A percentile compares a stretch with the other conserved stretches of the same genome.
Conservation (phyloP, 2,113 vertebrate genomes). For the Lichenostomus cassidix region DNA sequence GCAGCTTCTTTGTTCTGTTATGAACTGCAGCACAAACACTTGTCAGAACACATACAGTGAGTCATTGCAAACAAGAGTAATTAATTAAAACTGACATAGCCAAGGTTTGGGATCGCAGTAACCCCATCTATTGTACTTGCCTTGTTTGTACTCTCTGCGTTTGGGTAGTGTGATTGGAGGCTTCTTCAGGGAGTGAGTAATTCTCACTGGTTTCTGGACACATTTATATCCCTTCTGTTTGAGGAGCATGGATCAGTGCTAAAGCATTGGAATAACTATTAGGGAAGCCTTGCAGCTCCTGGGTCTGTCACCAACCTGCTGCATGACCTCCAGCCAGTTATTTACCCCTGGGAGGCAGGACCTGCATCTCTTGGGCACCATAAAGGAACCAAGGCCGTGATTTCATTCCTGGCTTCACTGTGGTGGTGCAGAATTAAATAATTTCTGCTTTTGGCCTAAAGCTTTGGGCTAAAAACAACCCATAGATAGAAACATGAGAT, state of each 20-base stretch:
- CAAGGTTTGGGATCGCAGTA: neutral
- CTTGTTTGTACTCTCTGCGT: neutral
- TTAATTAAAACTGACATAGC: neutral
- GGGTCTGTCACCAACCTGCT: neutral
- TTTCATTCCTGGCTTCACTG: neutral
- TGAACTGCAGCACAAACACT: neutral
- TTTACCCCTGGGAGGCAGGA: neutral
- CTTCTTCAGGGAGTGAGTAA: neutral
- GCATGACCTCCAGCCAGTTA: neutral
- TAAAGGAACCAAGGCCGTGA: neutral
- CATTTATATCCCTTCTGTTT: neutral
- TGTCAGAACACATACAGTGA: neutral
- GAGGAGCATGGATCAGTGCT: neutral
- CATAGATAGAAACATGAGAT: neutral
- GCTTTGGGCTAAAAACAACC: neutral
- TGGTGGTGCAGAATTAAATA: neutral
- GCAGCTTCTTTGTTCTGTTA: neutral
- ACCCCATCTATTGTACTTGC: neutral
- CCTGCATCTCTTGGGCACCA: neutral
- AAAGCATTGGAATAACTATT: neutral
- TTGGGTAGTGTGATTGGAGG: neutral
- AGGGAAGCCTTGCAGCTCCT: neutral
- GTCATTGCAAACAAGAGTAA: neutral
- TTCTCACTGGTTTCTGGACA: neutral
- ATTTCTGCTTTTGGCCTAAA: constrained; percentile 1